These are phyloP conservation scores for Drosophila histrio DNA, from an alignment of 2,888 invertebrate species.

Conservation along the genomic window DNA sequence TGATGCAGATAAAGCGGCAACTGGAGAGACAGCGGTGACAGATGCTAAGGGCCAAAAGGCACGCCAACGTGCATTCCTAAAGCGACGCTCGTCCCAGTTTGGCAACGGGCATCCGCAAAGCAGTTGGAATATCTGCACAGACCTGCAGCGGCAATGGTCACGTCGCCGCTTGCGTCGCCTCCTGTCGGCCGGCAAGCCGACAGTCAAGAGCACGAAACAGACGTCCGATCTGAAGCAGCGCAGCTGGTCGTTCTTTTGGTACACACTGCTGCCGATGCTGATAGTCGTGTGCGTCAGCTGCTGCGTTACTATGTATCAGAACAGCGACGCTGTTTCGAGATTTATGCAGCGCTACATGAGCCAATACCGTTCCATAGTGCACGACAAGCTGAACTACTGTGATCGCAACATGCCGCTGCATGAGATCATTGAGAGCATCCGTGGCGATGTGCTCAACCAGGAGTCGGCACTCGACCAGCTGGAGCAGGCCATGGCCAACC, in stretches of 20 bases:
- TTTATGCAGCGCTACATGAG: slow-evolving; percentile 53
- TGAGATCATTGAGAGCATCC: slow-evolving; percentile 53
- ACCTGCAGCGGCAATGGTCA: slow-evolving; percentile 35
- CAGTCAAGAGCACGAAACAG: background rate
- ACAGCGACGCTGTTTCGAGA: background rate
- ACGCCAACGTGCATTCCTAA: slow-evolving; percentile 2
- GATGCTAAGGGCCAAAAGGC: background rate
- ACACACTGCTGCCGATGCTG: slow-evolving; percentile 12
- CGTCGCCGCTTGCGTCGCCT: slow-evolving; percentile 48
- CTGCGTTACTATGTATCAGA: slow-evolving; percentile 16
- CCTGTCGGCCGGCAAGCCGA: background rate
- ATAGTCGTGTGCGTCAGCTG: slow-evolving; percentile 2
- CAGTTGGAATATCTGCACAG: slow-evolving; percentile 18
- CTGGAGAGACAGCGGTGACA: background rate
- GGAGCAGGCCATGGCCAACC: slow-evolving; percentile 59
- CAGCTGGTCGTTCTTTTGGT: slow-evolving; percentile 1
- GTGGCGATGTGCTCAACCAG: slow-evolving; percentile 58
- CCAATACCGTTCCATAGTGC: slow-evolving; percentile 77
- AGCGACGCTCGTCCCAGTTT: slow-evolving; percentile 18
- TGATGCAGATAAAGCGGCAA: slow-evolving; percentile 1
- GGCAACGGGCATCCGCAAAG: background rate
- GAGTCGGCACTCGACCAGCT: slow-evolving; percentile 66
- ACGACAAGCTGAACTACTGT: slow-evolving; percentile 79
- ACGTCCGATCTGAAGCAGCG: background rate
- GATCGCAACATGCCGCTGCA: slow-evolving; percentile 43